Evolutionary conservation across 2,888 invertebrate genomes (phyloP), one percentile per base, ranked within the genome.

Genomic region (Dione juno): DNA sequence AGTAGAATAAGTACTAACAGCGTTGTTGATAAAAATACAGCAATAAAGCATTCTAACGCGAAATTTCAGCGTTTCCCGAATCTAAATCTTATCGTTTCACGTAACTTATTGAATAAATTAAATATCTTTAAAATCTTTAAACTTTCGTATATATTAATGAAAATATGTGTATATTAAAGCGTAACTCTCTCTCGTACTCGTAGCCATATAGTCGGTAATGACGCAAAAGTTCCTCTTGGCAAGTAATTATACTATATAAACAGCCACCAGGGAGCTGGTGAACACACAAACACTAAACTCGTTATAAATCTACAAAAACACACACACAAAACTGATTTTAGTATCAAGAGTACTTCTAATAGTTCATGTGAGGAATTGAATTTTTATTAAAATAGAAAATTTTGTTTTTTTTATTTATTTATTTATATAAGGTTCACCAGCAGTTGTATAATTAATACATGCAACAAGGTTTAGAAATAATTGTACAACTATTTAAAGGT

Each of bases 281-380:
- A 28, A 11, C 37, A 54, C 1, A n/a, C n/a, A 35, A 37, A 54
- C 35, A 35, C 11, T 54, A 37, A 54, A 54, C 37, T 53, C 53
- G 35, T 54, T 54, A n/a, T n/a, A 37, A 54, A 37, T 54, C 54
- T 35, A 54, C 54, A n/a, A 54, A 53, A 54, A n/a, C n/a, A n/a
- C 5, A 54, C 54, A 54, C 11, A n/a, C 16, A 54, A 37, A 54
- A 14, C 37, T n/a, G n/a, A 9, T 35, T 54, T 54, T 37, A 54
- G 5, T 28, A 28, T 3, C 28, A 28, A 28, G 5, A 28, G 28
- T 28, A 28, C 28, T 11, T 35, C 16, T 10, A 5, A n/a, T 54
- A 54, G 54, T 54, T 54, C 35, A 54, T 9, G 11, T 54, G 16
- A 11, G 48, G 19, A 35, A 35, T 9, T 9, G n/a, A 54, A 16